Conservation (phyloP, 92 coral and sea anemone genomes). For the Zoanthus sansibaricus region DNA sequence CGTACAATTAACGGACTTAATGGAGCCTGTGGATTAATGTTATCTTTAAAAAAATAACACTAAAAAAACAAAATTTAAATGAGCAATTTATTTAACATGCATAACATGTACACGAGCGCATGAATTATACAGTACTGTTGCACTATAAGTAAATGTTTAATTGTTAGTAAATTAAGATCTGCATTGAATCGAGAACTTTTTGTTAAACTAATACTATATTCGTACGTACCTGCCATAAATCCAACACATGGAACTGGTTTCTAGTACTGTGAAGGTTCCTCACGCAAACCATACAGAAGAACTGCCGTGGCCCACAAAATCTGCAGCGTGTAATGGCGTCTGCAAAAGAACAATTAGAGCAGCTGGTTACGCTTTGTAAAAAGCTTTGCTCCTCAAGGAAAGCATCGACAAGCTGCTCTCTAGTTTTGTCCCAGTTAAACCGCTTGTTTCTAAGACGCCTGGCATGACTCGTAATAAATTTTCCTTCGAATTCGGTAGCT, state of each 20-base stretch:
- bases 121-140: neutral
- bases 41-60: neutral
- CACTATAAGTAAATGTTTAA: neutral
- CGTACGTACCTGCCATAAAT: slow-evolving; percentile 10
- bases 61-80: neutral
- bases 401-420: too few relatives aligned
- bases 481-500: neutral
- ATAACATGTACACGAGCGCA: neutral
- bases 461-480: neutral
- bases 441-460: too few relatives aligned
- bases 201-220: neutral
- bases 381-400: too few relatives aligned
- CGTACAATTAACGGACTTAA: slow-evolving; percentile 7
- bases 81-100: slow-evolving; percentile 1
- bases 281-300: slow-evolving; percentile 16
- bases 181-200: neutral
- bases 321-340: neutral
- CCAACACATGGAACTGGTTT: neutral
- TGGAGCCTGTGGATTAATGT: neutral
- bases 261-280: neutral
- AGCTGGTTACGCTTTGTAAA: neutral
- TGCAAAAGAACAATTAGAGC: neutral
- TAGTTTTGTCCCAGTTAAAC: too few relatives aligned
- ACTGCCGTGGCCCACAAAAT: slow-evolving; percentile 20
- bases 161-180: neutral